Percentiles rank a stretch among this genome's conserved stretches.
Evolutionary conservation across 2,888 invertebrate species (phyloP).

Genomic region (Uloborus plumipes): DNA sequence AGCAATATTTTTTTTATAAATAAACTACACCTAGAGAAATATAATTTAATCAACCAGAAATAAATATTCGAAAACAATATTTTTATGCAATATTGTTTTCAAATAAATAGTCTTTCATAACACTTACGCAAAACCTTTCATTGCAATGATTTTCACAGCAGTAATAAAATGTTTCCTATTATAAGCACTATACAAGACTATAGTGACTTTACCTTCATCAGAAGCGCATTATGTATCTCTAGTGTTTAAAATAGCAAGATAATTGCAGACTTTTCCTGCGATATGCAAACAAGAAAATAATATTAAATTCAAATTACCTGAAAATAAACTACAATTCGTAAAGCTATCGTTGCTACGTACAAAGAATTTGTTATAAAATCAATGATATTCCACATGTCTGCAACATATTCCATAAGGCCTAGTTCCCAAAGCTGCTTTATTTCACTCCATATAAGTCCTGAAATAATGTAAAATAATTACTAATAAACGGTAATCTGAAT

Average conservation of each 20-base stretch:
- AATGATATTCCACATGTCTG: slow-evolving; percentile 99
- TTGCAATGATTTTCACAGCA: too few species aligned
- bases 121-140: too few species aligned
- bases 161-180: too few species aligned
- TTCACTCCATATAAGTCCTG: slow-evolving; percentile 98
- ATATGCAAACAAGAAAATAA: background rate
- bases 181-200: too few species aligned
- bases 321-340: slow-evolving; percentile 93
- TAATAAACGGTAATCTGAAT: too few species aligned
- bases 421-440: slow-evolving; percentile 99
- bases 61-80: too few species aligned
- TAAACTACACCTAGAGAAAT: too few species aligned
- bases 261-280: background rate
- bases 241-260: background rate
- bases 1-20: too few species aligned
- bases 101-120: too few species aligned
- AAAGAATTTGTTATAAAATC: slow-evolving; percentile 98
- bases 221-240: background rate
- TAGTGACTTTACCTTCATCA: background rate
- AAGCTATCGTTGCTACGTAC: slow-evolving; percentile 95
- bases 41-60: too few species aligned
- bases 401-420: slow-evolving; percentile 94
- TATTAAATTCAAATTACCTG: slow-evolving; percentile 77
- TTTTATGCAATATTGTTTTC: too few species aligned
- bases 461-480: background rate